Base-by-base conservation (phyloP, 2,113 vertebrate genomes). In the Numida meleagris region DNA sequence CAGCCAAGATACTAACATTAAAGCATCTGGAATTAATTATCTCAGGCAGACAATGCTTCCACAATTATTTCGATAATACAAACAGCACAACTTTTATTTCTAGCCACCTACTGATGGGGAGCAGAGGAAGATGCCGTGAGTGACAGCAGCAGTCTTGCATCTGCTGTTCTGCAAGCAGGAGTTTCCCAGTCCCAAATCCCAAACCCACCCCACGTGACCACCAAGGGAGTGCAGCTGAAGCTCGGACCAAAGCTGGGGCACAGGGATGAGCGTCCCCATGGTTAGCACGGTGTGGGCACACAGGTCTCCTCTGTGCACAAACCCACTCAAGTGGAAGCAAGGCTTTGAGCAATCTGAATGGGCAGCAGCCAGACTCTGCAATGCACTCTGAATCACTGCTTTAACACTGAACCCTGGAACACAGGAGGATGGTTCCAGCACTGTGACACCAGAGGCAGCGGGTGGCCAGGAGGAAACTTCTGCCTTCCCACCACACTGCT, bases 1-100 rank as follows among this genome's bases (percentile, higher is more conserved):
- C 58, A 89, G 94, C 80, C 95, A 89, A 92, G 75, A 73, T 81
- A 76, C 76, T 42, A 91, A 88, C 59, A 12, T 46, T 88, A 77
- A 87, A 91, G 89, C 91, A 97, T 92, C 91, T 96, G 93, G 92
- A 96, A 88, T 94, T 95, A 92, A 96, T 86, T 87, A 93, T 83
- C 79, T 42, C 71, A 83, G 90, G 50, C 55, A 72, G 89, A 71
- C 59, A 92, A 93, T 38, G 75, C 68, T 96, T 89, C 96, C 55
- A 38, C 86, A 89, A 93, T 88, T 89, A 94, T 83, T 96, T 72
- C 90, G 93, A 81, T 31, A 90, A 96, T 0, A 2, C 85, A 89
- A 96, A 86, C 79, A 92, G 73, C 86, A 84, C 80, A 23, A 12
- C 40, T 92, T 12, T 36, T 20, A 20, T 76, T 65, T 79, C 62